Evolutionary conservation across 2,113 vertebrate genomes (phyloP), one percentile per base, ranked within the genome.

Genomic region (Neodon shergylaensis): DNA sequence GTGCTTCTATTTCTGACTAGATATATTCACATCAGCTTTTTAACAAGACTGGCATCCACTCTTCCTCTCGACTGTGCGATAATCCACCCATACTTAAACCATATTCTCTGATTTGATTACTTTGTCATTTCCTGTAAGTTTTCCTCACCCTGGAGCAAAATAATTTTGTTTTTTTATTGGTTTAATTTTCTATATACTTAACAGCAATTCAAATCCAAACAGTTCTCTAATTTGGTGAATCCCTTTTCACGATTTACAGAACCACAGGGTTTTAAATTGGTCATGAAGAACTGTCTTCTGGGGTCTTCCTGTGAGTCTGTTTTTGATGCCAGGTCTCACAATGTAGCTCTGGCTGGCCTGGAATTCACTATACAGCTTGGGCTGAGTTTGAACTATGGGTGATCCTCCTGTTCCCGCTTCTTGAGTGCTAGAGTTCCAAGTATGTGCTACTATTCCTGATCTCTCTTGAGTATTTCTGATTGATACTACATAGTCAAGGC

Each of bases 131-230:
- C 78, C 16, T 61, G 22, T 66, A 49, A 5, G 3, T 76, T 87
- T 44, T 70, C 7, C 65, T 12, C 52, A 74, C 89, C 44, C 21
- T 3, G 44, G 66, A 49, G 87, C 13, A 39, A 88, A 70, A 73
- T 82, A 26, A 70, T 83, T 88, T 54, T 54, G 52, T 16, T 16
- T 83, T 74, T 91, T 90, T 91, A 63, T 65, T 54, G 88, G 70
- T 52, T 94, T 96, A 83, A 88, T 88, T 95, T 92, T 84, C 81
- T 77, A 7, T 54, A 66, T 68, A 86, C 81, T 94, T 96, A 91
- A 88, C 88, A 85, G 79, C 68, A 82, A 95, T 85, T 77, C 72
- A 90, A 86, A 96, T 31, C 77, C 66, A 95, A 95, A 95, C 31
- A 73, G 88, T 92, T 86, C 68, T 63, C 61, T 81, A 88, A 88